Conservation (phyloP, 2,113 vertebrate species). For the Perca flavescens region DNA sequence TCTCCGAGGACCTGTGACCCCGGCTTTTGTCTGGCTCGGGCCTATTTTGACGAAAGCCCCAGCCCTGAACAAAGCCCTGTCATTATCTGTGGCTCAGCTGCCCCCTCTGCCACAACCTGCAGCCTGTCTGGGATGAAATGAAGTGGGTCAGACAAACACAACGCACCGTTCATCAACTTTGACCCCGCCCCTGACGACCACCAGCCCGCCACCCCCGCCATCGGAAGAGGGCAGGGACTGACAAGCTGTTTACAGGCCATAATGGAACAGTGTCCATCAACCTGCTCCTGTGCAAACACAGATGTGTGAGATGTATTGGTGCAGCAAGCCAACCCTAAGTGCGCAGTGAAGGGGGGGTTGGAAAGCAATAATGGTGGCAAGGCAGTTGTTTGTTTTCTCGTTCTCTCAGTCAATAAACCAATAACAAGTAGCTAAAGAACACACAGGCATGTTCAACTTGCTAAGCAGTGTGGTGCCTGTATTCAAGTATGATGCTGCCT, state of each 20-base stretch:
- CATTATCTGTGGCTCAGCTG: conserved; percentile 66
- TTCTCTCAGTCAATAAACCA: conserved; percentile 66
- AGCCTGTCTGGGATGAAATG: conserved; percentile 48
- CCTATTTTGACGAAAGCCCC: conserved; percentile 47
- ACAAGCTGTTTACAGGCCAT: conserved; percentile 30
- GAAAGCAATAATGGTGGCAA: conserved; percentile 48
- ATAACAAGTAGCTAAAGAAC: conserved; percentile 53
- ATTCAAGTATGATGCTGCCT: background rate
- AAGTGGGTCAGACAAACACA: conserved; percentile 58
- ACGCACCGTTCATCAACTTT: conserved; percentile 48
- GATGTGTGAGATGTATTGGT: conserved; percentile 31
- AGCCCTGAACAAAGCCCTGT: conserved; percentile 68
- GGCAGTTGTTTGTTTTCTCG: conserved; percentile 61
- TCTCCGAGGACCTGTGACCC: conserved; percentile 70
- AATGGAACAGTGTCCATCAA: conserved; percentile 33
- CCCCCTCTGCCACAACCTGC: conserved; percentile 40
- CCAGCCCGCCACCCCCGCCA: background rate
- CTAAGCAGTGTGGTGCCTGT: conserved; percentile 35
- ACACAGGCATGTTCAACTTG: conserved; percentile 56
- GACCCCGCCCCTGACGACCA: conserved; percentile 32
- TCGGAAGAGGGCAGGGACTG: conserved; percentile 14
- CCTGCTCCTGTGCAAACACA: conserved; percentile 67
- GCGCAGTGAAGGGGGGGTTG: background rate
- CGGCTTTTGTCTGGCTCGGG: conserved; percentile 57
- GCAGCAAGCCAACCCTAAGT: conserved; percentile 8